Evolutionary conservation across 2,113 vertebrate species (phyloP).

Genomic region (Cephalopterus ornatus): DNA sequence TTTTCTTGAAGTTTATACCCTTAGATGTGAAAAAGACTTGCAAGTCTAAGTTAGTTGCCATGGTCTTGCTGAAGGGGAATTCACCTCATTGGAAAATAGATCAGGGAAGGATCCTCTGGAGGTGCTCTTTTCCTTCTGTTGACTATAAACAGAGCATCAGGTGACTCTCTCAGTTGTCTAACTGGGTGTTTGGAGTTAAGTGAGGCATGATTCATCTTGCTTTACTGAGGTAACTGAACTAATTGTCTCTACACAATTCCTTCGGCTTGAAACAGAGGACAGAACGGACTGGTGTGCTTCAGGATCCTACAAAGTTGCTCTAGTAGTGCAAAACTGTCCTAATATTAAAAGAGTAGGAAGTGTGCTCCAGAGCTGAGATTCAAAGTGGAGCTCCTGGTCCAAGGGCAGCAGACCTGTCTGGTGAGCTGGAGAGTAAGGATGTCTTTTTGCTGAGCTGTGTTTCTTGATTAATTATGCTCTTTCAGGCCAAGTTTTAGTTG

Average conservation of each 20-base stretch:
- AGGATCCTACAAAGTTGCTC: not conserved
- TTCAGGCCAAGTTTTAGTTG: slow-evolving; percentile 23
- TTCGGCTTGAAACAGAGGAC: not conserved
- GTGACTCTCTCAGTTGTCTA: not conserved
- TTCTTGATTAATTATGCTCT: not conserved
- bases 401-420: not conserved
- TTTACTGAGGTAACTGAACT: not conserved
- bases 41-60: not conserved
- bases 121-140: not conserved
- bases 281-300: not conserved
- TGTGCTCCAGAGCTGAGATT: not conserved
- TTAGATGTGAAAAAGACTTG: not conserved
- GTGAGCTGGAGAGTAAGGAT: not conserved
- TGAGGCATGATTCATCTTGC: not conserved
- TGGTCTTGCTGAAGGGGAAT: not conserved
- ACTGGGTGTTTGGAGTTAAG: not conserved
- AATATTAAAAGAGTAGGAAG: not conserved
- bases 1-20: not conserved
- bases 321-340: not conserved
- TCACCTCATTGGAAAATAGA: not conserved
- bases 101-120: not conserved
- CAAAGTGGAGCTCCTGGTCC: not conserved
- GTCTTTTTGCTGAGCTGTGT: not conserved
- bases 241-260: not conserved
- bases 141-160: not conserved